Percentiles rank a stretch among this genome's conserved stretches.
phyloP scores from a whole-genome alignment of 2,888 invertebrate genomes.

The Caenorhabditis wallacei region DNA sequence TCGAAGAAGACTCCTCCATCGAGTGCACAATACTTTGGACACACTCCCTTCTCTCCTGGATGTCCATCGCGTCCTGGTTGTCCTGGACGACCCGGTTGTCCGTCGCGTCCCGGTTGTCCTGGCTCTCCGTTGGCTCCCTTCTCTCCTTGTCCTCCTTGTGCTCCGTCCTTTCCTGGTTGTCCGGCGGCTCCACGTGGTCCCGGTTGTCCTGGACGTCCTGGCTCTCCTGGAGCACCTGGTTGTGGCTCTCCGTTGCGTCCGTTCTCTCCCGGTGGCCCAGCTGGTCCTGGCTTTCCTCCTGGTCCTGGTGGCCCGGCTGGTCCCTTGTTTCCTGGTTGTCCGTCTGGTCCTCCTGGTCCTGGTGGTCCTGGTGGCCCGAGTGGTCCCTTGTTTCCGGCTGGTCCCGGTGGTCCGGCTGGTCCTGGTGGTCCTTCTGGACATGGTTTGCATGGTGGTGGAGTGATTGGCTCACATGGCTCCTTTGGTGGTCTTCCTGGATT shows the following conservation, averaged over 20 bases:
- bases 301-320: slow-evolving; percentile 71
- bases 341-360: slow-evolving; percentile 69
- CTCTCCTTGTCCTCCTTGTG: slow-evolving; percentile 70
- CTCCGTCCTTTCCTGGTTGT: slow-evolving; percentile 71
- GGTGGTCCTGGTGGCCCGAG: slow-evolving; percentile 73
- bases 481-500: slow-evolving; percentile 82
- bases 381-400: slow-evolving; percentile 74
- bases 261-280: slow-evolving; percentile 69
- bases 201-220: slow-evolving; percentile 72
- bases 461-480: slow-evolving; percentile 81
- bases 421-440: slow-evolving; percentile 78
- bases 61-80: slow-evolving; percentile 67
- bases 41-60: slow-evolving; percentile 67
- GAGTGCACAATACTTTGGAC: slow-evolving; percentile 67
- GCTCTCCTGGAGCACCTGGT: slow-evolving; percentile 71
- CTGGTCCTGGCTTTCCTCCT: slow-evolving; percentile 70
- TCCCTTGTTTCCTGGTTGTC: slow-evolving; percentile 70
- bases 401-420: slow-evolving; percentile 75
- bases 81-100: slow-evolving; percentile 69
- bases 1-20: slow-evolving; percentile 70
- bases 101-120: slow-evolving; percentile 71
- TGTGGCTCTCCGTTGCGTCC: slow-evolving; percentile 65
- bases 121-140: slow-evolving; percentile 72
- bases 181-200: slow-evolving; percentile 72
- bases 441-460: slow-evolving; percentile 83